These are phyloP conservation scores for Mergus octosetaceus DNA, from an alignment of 2,797 vertebrate genomes.

Conservation along the genomic window DNA sequence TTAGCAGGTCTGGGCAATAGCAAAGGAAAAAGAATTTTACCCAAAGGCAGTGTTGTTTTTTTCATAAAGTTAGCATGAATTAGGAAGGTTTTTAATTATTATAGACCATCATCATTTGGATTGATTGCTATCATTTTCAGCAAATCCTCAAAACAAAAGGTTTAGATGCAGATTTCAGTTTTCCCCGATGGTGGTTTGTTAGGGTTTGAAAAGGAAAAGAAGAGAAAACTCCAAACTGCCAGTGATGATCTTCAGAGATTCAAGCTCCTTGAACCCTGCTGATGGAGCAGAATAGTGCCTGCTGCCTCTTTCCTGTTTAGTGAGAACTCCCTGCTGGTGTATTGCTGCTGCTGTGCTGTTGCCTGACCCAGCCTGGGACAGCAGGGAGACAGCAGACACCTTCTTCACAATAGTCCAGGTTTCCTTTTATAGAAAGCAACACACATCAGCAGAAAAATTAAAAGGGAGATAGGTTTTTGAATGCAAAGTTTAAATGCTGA, in stretches of 20 bases:
- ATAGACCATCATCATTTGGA: not conserved
- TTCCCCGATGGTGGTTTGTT: not conserved
- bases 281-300: not conserved
- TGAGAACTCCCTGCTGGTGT: not conserved
- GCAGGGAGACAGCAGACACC: rapidly evolving
- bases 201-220: not conserved
- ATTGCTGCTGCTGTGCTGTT: not conserved
- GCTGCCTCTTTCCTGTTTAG: not conserved
- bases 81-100: not conserved
- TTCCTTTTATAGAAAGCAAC: not conserved
- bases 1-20: not conserved
- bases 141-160: not conserved
- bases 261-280: not conserved
- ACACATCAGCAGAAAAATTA: not conserved
- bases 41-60: not conserved
- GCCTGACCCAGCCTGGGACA: not conserved
- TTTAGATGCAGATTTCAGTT: not conserved
- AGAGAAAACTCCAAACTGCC: not conserved
- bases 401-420: not conserved
- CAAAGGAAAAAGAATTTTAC: not conserved
- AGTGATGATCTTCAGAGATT: not conserved
- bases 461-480: not conserved
- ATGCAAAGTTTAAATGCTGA: not conserved
- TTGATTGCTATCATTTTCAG: not conserved
- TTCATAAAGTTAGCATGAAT: rapidly evolving